A percentile compares a stretch with the other conserved stretches of the same genome.
Evolutionary conservation across 2,797 vertebrate genomes (phyloP).

Genomic region (Hydrolagus colliei): DNA sequence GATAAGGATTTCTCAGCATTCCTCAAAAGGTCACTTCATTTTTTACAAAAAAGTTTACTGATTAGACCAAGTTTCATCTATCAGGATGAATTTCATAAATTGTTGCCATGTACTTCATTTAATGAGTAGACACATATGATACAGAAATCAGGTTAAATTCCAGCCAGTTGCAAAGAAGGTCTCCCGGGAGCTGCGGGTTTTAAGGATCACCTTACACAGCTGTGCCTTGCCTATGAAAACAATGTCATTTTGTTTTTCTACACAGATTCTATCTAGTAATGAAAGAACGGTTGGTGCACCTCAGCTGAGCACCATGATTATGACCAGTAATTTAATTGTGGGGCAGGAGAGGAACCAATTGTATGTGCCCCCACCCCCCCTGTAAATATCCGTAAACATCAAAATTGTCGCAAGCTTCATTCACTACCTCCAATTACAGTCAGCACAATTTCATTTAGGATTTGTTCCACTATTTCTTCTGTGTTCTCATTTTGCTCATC

Average conservation of each 20-base stretch:
- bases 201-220: neutral
- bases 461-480: constrained; percentile 56
- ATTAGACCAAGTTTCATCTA: neutral
- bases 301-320: too few species aligned
- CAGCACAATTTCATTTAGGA: constrained; percentile 59
- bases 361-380: too few species aligned
- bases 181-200: neutral
- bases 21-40: neutral
- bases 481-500: constrained; percentile 39
- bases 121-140: neutral
- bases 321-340: too few species aligned
- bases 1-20: neutral
- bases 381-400: too few species aligned
- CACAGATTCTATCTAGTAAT: too few species aligned
- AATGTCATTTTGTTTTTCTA: too few species aligned
- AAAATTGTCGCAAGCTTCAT: constrained; percentile 8
- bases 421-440: constrained; percentile 55
- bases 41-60: neutral
- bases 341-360: too few species aligned
- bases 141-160: neutral
- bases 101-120: neutral
- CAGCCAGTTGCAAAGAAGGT: neutral
- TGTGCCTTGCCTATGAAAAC: too few species aligned
- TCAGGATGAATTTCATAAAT: neutral
- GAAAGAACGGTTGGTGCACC: too few species aligned